These are phyloP conservation scores for Oxystoma pomonae DNA, from an alignment of 2,888 invertebrate genomes.

Conservation along the genomic window DNA sequence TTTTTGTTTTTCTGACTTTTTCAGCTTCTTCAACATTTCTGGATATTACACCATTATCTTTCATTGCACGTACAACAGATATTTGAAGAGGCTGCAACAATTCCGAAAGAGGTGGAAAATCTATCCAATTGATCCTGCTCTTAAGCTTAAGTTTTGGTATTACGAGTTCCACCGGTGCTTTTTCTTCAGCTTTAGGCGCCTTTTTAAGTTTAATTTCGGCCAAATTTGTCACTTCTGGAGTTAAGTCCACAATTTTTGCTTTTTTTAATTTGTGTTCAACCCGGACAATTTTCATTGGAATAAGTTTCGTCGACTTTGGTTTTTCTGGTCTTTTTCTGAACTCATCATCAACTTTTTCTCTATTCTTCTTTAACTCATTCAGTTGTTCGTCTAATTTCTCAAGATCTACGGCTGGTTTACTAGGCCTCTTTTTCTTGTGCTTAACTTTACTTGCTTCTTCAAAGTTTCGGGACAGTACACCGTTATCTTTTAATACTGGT, in stretches of 20 bases:
- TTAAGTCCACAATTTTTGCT: slow-evolving; percentile 39
- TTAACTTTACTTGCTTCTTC: slow-evolving; percentile 29
- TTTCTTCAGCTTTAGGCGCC: slow-evolving; percentile 31
- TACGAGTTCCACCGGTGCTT: slow-evolving; percentile 31
- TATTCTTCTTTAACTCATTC: slow-evolving; percentile 29
- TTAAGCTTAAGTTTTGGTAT: slow-evolving; percentile 67
- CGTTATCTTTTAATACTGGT: slow-evolving; percentile 56
- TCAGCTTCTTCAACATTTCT: slow-evolving; percentile 51
- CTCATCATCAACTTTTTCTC: slow-evolving; percentile 27
- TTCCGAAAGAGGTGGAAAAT: slow-evolving; percentile 44
- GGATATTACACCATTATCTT: slow-evolving; percentile 48
- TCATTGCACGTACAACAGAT: slow-evolving; percentile 38
- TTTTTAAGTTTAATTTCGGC: slow-evolving; percentile 60
- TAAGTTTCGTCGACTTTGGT: slow-evolving; percentile 32
- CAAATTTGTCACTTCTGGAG: slow-evolving; percentile 54
- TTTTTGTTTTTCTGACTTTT: slow-evolving; percentile 41
- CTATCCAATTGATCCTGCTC: slow-evolving; percentile 60
- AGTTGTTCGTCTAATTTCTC: slow-evolving; percentile 32
- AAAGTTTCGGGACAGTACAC: slow-evolving; percentile 56
- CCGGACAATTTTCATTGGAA: slow-evolving; percentile 30
- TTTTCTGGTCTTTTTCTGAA: slow-evolving; percentile 40
- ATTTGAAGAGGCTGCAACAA: slow-evolving; percentile 38
- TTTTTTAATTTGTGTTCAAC: slow-evolving; percentile 44
- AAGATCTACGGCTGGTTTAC: slow-evolving; percentile 29
- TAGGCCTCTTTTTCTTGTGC: slow-evolving; percentile 34